phyloP scores from a whole-genome alignment of 2,888 invertebrate species.

The Drosophila buzzatii region DNA sequence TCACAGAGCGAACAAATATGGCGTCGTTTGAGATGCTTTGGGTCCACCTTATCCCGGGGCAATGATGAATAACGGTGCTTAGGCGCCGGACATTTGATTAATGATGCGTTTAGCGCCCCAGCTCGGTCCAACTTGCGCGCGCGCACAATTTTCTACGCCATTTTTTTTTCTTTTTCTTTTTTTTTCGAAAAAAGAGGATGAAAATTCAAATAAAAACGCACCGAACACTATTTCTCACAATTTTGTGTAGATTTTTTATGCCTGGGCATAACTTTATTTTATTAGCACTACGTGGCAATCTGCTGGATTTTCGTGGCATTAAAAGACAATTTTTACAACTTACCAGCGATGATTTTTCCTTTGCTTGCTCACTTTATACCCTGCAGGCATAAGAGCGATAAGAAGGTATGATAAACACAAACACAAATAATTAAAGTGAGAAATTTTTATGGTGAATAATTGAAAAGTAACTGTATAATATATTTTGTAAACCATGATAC shows the following conservation, averaged over 20 bases:
- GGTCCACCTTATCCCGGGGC: constrained; percentile 61
- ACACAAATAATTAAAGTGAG: neutral
- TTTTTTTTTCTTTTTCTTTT: constrained; percentile 49
- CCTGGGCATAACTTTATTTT: constrained; percentile 79
- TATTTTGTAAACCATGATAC: neutral
- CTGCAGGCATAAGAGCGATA: neutral
- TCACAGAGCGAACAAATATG: constrained; percentile 52
- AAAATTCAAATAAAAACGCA: constrained; percentile 36
- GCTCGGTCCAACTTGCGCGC: constrained; percentile 55
- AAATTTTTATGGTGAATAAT: neutral
- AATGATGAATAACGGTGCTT: constrained; percentile 82
- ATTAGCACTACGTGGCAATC: constrained; percentile 82
- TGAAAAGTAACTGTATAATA: neutral
- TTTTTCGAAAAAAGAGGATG: neutral
- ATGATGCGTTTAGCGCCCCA: constrained; percentile 80
- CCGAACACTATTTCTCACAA: constrained; percentile 73
- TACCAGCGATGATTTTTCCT: constrained; percentile 69
- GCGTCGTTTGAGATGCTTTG: constrained; percentile 43
- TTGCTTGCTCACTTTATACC: constrained; percentile 42
- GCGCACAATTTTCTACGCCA: constrained; percentile 72
- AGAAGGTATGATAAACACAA: neutral
- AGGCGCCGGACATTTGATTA: constrained; percentile 80
- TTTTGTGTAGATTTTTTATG: constrained; percentile 67
- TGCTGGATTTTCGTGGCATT: constrained; percentile 80
- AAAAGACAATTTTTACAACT: constrained; percentile 81